These are phyloP conservation scores for Heliconius melpomene DNA, from an alignment of 1,140 invertebrate genomes.

Conservation along the genomic window DNA sequence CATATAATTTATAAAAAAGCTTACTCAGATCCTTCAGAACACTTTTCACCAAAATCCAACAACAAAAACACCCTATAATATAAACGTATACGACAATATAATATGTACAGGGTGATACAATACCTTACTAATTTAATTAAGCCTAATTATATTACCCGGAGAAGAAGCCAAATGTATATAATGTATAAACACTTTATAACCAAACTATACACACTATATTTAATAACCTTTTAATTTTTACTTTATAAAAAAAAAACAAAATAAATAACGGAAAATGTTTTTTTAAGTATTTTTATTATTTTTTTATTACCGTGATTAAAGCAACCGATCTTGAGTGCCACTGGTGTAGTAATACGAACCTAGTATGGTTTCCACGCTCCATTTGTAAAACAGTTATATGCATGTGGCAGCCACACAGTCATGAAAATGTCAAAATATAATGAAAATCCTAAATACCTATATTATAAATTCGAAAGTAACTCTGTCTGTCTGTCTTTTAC, in stretches of 20 bases:
- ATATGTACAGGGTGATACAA: constrained; percentile 40
- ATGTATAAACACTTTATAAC: constrained; percentile 31
- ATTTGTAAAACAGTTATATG: constrained; percentile 75
- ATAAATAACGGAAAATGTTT: neutral
- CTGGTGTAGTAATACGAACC: constrained; percentile 63
- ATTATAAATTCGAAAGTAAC: no score
- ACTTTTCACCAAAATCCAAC: neutral
- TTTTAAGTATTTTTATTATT: constrained; percentile 26
- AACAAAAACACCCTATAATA: neutral
- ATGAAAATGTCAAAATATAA: neutral
- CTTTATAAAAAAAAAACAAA: neutral
- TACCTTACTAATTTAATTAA: constrained; percentile 72
- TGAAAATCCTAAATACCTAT: no score
- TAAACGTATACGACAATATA: neutral
- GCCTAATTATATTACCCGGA: constrained; percentile 68
- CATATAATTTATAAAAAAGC: neutral
- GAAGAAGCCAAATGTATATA: constrained; percentile 44
- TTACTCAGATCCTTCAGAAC: neutral
- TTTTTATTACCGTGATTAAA: constrained; percentile 54
- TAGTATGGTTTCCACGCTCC: constrained; percentile 66
- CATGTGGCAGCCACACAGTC: constrained; percentile 25
- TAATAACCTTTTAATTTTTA: neutral
- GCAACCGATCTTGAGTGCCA: constrained; percentile 62
- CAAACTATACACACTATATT: neutral
- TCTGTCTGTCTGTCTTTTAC: no score